Percentiles rank a stretch among this genome's conserved stretches.
These are phyloP conservation scores for Tanypteryx hageni DNA, from an alignment of 2,888 invertebrate genomes.

Conservation along the genomic window DNA sequence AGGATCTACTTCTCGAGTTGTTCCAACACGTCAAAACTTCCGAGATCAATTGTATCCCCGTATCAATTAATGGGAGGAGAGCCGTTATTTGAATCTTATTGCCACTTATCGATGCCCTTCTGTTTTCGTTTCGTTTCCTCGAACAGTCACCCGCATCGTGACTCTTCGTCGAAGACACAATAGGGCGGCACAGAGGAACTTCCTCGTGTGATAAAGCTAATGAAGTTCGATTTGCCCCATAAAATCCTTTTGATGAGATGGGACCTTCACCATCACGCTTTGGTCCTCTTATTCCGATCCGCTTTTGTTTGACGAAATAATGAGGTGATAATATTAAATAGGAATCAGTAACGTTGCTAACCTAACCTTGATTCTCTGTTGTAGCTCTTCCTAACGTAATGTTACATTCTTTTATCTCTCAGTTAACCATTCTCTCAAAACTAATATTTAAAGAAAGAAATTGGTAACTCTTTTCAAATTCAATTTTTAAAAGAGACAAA, in stretches of 20 bases:
- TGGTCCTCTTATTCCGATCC: not conserved
- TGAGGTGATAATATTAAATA: not conserved
- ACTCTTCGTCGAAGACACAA: not conserved
- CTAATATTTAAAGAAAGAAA: too few species aligned
- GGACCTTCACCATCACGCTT: not conserved
- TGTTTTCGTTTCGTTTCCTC: not conserved
- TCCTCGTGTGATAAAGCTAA: conserved; percentile 26
- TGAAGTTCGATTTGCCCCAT: conserved; percentile 23
- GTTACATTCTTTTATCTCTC: too few species aligned
- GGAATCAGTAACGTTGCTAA: too few species aligned
- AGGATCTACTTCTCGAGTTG: conserved; percentile 18
- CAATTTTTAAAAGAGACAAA: too few species aligned
- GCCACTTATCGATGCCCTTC: conserved; percentile 14
- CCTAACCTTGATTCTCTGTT: too few species aligned
- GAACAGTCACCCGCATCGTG: not conserved
- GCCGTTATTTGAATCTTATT: conserved; percentile 50
- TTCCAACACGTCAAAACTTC: not conserved
- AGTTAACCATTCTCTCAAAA: too few species aligned
- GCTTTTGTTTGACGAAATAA: not conserved
- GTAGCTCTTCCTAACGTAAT: too few species aligned
- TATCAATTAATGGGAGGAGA: conserved; percentile 50
- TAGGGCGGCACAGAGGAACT: not conserved
- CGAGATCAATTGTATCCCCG: conserved; percentile 47
- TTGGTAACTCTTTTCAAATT: too few species aligned
- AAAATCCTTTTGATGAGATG: conserved; percentile 17